A percentile compares a stretch with the other conserved stretches of the same genome.
These are phyloP conservation scores for Eublepharis macularius DNA, from an alignment of 2,113 vertebrate species.

Conservation along the genomic window DNA sequence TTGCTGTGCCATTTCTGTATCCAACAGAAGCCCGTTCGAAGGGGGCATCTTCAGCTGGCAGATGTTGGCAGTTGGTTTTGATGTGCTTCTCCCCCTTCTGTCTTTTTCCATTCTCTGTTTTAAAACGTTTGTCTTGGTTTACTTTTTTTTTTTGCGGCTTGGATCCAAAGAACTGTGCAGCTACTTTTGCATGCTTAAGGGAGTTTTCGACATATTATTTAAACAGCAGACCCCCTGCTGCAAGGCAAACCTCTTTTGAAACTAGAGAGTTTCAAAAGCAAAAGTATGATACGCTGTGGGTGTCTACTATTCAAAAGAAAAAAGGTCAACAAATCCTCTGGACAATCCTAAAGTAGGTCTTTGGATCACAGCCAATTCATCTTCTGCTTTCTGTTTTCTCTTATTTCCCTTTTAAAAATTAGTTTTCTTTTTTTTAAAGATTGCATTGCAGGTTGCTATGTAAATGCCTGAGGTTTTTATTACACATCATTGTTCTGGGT, in stretches of 20 bases:
- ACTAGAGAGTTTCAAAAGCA: background rate
- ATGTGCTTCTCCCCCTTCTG: background rate
- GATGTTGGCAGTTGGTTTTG: background rate
- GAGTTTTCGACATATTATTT: background rate
- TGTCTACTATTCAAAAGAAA: background rate
- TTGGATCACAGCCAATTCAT: background rate
- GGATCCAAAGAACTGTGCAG: background rate
- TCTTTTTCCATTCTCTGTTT: background rate
- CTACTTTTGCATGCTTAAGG: too few species aligned
- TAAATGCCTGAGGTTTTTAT: constrained; percentile 3
- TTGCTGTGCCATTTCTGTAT: background rate
- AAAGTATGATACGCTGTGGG: background rate
- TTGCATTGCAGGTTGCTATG: background rate
- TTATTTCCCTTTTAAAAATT: background rate
- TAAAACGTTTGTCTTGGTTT: background rate
- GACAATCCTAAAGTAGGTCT: background rate
- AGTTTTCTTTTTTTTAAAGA: too few species aligned
- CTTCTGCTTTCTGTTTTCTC: background rate
- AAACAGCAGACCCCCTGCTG: background rate
- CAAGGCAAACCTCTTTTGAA: background rate
- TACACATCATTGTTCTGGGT: background rate
- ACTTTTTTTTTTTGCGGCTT: background rate
- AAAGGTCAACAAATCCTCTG: background rate
- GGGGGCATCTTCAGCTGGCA: background rate
- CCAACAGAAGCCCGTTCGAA: background rate